phyloP scores from a whole-genome alignment of 2,888 invertebrate species.

The Sarcophaga carnaria region DNA sequence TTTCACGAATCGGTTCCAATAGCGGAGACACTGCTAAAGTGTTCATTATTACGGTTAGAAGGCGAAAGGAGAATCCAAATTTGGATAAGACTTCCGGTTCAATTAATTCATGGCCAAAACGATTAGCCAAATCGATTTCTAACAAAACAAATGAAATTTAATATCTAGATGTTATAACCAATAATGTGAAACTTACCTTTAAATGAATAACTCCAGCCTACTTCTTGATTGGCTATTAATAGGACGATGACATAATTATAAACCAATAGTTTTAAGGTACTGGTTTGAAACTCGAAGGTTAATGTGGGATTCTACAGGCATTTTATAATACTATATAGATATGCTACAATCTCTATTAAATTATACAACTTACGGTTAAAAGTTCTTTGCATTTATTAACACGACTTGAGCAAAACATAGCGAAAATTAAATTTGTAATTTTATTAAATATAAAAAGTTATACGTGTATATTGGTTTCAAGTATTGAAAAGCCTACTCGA shows the following conservation, averaged over 20 bases:
- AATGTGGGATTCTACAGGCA: constrained; percentile 57
- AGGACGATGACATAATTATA: constrained; percentile 73
- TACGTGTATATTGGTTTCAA: neutral
- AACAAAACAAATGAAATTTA: constrained; percentile 1
- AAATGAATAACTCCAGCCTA: constrained; percentile 72
- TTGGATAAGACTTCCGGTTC: constrained; percentile 71
- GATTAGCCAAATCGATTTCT: constrained; percentile 71
- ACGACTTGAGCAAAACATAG: neutral
- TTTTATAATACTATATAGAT: neutral
- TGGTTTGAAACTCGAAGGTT: constrained; percentile 70
- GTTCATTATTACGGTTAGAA: constrained; percentile 71
- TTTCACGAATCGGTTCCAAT: constrained; percentile 66
- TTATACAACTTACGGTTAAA: constrained; percentile 51
- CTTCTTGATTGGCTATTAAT: constrained; percentile 72
- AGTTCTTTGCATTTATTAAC: constrained; percentile 57
- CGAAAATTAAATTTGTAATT: neutral
- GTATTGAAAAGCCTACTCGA: neutral
- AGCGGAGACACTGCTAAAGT: constrained; percentile 69
- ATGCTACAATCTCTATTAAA: neutral
- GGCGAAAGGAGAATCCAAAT: constrained; percentile 72
- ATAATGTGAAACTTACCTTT: constrained; percentile 61
- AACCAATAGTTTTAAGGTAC: constrained; percentile 71
- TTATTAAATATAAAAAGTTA: neutral
- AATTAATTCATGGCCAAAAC: constrained; percentile 71
- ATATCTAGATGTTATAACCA: neutral